These are phyloP conservation scores for Heteropelma amictum DNA, from an alignment of 2,888 invertebrate genomes.

Conservation along the genomic window DNA sequence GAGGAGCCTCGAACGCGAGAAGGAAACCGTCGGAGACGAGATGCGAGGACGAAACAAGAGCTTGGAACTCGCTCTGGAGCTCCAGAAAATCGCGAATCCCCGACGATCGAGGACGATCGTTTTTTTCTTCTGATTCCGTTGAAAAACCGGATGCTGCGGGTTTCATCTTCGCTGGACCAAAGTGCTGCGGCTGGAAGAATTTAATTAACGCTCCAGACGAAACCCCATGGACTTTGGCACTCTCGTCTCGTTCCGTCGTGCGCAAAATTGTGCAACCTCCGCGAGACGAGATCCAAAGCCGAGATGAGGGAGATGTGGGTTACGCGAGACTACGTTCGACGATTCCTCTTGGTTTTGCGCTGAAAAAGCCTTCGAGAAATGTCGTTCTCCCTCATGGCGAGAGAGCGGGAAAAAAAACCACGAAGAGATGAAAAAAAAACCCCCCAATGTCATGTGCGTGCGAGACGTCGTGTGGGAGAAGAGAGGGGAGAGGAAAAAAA, in stretches of 20 bases:
- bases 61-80: constrained; percentile 4
- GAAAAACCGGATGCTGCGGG: background rate
- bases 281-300: background rate
- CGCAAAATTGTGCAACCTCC: no score
- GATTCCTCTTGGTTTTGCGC: constrained; percentile 37
- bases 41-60: constrained; percentile 49
- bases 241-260: background rate
- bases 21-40: background rate
- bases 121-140: no score
- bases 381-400: background rate
- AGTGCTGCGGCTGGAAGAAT: constrained; percentile 36
- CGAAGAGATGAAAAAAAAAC: constrained; percentile 12
- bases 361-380: constrained; percentile 5
- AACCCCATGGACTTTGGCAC: background rate
- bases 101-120: no score
- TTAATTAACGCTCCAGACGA: constrained; percentile 30
- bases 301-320: constrained; percentile 44
- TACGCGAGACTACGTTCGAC: constrained; percentile 17
- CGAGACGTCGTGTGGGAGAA: constrained; percentile 5
- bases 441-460: background rate
- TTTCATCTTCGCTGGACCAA: constrained; percentile 9
- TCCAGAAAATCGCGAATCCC: no score
- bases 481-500: constrained; percentile 29
- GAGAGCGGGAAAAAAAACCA: background rate
- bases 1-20: background rate